Evolutionary conservation across 2,888 invertebrate species (phyloP).

Genomic region (Adelognathus sp.): DNA sequence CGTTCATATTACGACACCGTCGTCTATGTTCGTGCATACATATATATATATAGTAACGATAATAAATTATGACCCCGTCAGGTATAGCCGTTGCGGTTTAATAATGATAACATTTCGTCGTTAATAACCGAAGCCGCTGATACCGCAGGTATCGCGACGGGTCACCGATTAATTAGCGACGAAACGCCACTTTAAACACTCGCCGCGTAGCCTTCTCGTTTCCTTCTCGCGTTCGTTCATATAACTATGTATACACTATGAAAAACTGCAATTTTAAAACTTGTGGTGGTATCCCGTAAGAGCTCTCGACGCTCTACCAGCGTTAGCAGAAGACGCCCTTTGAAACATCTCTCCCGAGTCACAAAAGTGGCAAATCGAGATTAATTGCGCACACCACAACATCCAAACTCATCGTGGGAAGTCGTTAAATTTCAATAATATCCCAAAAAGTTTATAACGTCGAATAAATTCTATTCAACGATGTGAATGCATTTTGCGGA

Average conservation of each 20-base stretch:
- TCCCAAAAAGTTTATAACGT: not conserved
- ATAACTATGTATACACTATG: conserved; percentile 4
- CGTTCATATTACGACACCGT: not conserved
- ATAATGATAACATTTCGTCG: conserved; percentile 51
- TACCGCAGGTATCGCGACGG: conserved; percentile 27
- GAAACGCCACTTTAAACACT: conserved; percentile 44
- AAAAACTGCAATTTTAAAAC: conserved; percentile 32
- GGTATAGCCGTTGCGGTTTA: conserved; percentile 16
- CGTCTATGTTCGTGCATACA: too few species aligned
- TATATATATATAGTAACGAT: conserved; percentile 18
- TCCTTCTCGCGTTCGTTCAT: not conserved
- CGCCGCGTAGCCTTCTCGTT: conserved; percentile 9
- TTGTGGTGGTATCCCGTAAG: not conserved
- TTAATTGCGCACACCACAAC: not conserved
- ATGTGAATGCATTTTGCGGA: not conserved
- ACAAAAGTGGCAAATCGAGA: not conserved
- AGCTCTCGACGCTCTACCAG: not conserved
- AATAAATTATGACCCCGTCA: conserved; percentile 19
- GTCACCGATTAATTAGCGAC: conserved; percentile 50
- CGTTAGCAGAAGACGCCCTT: not conserved
- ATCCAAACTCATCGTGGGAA: not conserved
- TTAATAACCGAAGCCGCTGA: conserved; percentile 43
- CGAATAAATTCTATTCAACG: not conserved
- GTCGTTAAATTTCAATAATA: not conserved
- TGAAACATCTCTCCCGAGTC: not conserved